Base-by-base conservation (phyloP, 2,888 invertebrate genomes). In the Rhingia rostrata region DNA sequence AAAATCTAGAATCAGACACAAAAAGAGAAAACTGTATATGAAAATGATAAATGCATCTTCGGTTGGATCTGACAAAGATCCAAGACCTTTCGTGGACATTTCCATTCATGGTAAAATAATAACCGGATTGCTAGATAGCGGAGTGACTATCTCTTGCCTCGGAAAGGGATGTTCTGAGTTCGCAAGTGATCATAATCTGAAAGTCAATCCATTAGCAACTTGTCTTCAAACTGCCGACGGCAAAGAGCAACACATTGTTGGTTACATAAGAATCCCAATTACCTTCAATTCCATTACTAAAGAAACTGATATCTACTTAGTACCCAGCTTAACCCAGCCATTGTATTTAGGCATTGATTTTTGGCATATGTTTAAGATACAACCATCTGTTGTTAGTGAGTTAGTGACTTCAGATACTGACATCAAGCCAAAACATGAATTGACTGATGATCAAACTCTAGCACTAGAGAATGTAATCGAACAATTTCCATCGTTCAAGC, bases 291-390 rank as follows among this genome's bases (percentile, higher is more conserved):
- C 47, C 2, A 60, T 0, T 3, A n/a, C 39, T 7, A 22, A 43
- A 3, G 14, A 10, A 7, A 41, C 49, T 4, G 60, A 39, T 5
- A 69, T 81, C 7, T 81, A 77, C 10, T 22, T 81, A 2, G 78
- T 81, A 3, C 72, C 85, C 0, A 37, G 61, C 0, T 43, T 79
- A 4, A 47, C 43, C 7, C 69, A 64, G 9, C 43, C 51, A 4
- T 12, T 78, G 5, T 73, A 69, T 32, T 22, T 79, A 30, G 84
- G 79, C 0, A 64, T 78, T 0, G 77, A 83, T 49, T 79, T 80
- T 56, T 80, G 70, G 70, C n/a, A 56, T 6, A 41, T 22, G 0
- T 74, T 79, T 9, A 10, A 47, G 30, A 2, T 63, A 5, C 1
- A 35, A 2, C 72, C 70, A 12, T 22, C 51, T 39, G 3, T 54